A percentile compares a stretch with the other conserved stretches of the same genome.
Evolutionary conservation across 1,140 invertebrate species (phyloP).

Genomic region (Aethina tumida): DNA sequence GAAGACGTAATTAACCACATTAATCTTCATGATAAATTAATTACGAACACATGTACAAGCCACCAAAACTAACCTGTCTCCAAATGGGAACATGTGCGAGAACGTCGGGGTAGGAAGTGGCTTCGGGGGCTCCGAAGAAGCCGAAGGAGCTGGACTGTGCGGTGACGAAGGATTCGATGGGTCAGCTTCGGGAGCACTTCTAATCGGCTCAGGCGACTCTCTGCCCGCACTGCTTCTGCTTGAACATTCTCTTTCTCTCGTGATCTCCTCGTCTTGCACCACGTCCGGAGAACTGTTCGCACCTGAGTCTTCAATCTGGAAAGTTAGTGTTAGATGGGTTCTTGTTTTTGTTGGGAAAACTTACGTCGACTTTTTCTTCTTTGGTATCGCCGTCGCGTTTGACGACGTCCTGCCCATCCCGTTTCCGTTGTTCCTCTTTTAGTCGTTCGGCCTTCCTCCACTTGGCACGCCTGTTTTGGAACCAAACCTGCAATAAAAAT

Average conservation of each 20-base stretch:
- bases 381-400: slow-evolving; percentile 42
- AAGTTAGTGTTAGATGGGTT: background rate
- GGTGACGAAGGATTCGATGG: slow-evolving; percentile 28
- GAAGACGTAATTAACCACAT: too few species aligned
- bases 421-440: slow-evolving; percentile 80
- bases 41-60: too few species aligned
- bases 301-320: slow-evolving; percentile 20
- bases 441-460: slow-evolving; percentile 86
- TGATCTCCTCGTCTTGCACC: slow-evolving; percentile 24
- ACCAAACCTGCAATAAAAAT: slow-evolving; percentile 69
- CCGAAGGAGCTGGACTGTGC: slow-evolving; percentile 29
- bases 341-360: background rate
- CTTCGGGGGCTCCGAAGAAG: slow-evolving; percentile 25
- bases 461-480: slow-evolving; percentile 88
- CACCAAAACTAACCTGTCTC: slow-evolving; percentile 29
- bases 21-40: too few species aligned
- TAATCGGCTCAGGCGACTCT: slow-evolving; percentile 25
- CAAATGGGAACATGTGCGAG: slow-evolving; percentile 33
- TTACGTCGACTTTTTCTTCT: slow-evolving; percentile 37
- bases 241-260: slow-evolving; percentile 25
- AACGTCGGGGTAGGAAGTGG: slow-evolving; percentile 25
- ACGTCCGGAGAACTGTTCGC: slow-evolving; percentile 26
- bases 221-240: slow-evolving; percentile 27
- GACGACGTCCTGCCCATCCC: slow-evolving; percentile 58
- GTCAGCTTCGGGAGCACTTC: slow-evolving; percentile 20